Evolutionary conservation across 2,113 vertebrate genomes (phyloP), one percentile per base, ranked within the genome.

Genomic region (Eolophus roseicapilla): DNA sequence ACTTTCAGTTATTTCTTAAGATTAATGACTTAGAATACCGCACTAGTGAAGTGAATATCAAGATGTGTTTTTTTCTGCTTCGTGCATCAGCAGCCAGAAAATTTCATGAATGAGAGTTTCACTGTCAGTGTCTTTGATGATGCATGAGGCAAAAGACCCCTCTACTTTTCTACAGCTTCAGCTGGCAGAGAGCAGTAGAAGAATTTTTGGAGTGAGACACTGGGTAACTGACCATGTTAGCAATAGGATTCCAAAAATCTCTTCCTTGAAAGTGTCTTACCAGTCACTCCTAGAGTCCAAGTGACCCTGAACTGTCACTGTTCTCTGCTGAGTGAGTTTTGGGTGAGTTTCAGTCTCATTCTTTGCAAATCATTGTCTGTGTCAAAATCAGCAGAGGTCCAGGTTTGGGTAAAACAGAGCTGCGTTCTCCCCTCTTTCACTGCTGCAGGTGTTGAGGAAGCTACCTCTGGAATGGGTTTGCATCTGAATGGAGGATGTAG

Each of bases 251-350:
- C 41, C 49, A 55, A 52, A 76, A 76, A 37, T 16, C 19, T 60
- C 31, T 57, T 33, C 44, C 49, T 73, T 71, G 47, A 77, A 47
- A 68, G 62, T 57, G 47, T 55, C 67, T 87, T 73, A 46, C 27
- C 37, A 7, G 1, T 68, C 69, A 27, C 39, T 71, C 46, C 44
- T 16, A 27, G 33, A 21, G 7, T 23, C 70, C 41, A 29, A 74
- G 70, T 88, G 92, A 82, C 65, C 33, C 76, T 57, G 88, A 93
- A 60, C 73, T 91, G 89, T 91, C 68, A 44, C 76, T 37, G 8
- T 79, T 78, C 75, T 75, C 60, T 82, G 59, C 92, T 71, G 82
- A 76, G 74, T 44, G 77, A 86, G 64, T 73, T 85, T 52, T 90
- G n/a, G 70, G 27, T 77, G 79, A 53, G 63, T 82, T 96, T 83